Evolutionary conservation across 2,888 invertebrate genomes (phyloP).

Genomic region (Trichogramma dendrolimi): DNA sequence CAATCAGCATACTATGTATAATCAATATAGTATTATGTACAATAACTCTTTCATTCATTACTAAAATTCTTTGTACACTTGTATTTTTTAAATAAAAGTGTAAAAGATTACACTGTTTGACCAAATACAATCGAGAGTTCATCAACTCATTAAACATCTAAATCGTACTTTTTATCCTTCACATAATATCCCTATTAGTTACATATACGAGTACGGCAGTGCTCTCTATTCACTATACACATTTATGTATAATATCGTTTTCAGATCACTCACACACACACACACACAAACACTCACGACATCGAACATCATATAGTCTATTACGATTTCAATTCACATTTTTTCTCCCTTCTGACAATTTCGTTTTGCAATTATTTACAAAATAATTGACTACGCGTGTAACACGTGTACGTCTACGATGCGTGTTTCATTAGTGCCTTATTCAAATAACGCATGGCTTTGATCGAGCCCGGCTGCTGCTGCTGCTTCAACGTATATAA

Average conservation of each 20-base stretch:
- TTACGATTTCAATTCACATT: not conserved
- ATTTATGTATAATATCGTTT: not conserved
- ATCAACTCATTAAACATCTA: conserved; percentile 26
- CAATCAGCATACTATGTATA: conserved; percentile 29
- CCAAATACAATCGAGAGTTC: conserved; percentile 30
- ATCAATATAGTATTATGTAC: conserved; percentile 18
- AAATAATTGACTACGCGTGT: not conserved
- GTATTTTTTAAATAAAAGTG: not conserved
- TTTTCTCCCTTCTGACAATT: conserved; percentile 2
- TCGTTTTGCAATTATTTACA: conserved; percentile 21
- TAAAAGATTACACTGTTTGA: conserved; percentile 15
- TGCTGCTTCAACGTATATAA: conserved; percentile 24
- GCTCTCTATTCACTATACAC: not conserved
- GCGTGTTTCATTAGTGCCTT: conserved; percentile 21
- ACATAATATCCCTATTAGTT: not conserved
- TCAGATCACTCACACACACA: not conserved
- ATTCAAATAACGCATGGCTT: conserved; percentile 24
- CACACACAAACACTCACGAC: not conserved
- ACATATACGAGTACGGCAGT: not conserved
- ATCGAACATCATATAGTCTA: not conserved
- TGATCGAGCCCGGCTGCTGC: conserved; percentile 22
- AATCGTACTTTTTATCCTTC: too few species aligned
- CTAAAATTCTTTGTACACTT: conserved; percentile 2
- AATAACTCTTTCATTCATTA: conserved; percentile 9
- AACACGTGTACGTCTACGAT: conserved; percentile 4